A percentile compares a stretch with the other conserved stretches of the same genome.
Conservation (phyloP, 2,888 invertebrate genomes). For the Melanostoma mellinum region DNA sequence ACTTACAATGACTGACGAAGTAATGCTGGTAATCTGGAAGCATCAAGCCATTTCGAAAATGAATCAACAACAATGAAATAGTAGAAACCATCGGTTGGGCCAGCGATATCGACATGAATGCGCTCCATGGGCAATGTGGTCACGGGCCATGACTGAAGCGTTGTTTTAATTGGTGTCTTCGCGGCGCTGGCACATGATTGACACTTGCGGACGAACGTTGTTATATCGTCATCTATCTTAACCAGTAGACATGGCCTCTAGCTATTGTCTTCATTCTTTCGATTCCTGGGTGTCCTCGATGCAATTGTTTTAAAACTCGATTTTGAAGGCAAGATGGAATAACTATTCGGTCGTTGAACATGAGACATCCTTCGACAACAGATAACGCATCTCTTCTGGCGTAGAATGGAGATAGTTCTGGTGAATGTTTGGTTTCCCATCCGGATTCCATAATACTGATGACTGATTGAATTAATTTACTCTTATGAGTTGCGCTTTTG, state of each 20-base stretch:
- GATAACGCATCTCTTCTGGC: background rate
- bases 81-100: conserved; percentile 74
- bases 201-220: conserved; percentile 1
- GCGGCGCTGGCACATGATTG: conserved; percentile 1
- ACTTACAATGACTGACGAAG: background rate
- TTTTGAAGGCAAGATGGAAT: conserved; percentile 12
- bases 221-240: conserved; percentile 73
- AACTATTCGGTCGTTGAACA: conserved; percentile 1
- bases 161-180: conserved; percentile 3
- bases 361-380: conserved; percentile 2
- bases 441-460: background rate
- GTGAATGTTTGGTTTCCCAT: background rate
- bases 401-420: background rate
- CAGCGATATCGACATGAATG: conserved; percentile 81
- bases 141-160: conserved; percentile 64
- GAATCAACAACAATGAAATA: conserved; percentile 75
- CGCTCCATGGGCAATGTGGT: conserved; percentile 77
- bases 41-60: conserved; percentile 79
- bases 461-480: conserved; percentile 2
- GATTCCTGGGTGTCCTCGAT: conserved; percentile 10
- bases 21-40: conserved; percentile 59
- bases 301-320: background rate
- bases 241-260: conserved; percentile 75
- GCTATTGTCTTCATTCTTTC: conserved; percentile 21
- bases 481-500: background rate